Evolutionary conservation across 2,113 vertebrate genomes (phyloP), one percentile per base, ranked within the genome.

Genomic region (Miniopterus natalensis): DNA sequence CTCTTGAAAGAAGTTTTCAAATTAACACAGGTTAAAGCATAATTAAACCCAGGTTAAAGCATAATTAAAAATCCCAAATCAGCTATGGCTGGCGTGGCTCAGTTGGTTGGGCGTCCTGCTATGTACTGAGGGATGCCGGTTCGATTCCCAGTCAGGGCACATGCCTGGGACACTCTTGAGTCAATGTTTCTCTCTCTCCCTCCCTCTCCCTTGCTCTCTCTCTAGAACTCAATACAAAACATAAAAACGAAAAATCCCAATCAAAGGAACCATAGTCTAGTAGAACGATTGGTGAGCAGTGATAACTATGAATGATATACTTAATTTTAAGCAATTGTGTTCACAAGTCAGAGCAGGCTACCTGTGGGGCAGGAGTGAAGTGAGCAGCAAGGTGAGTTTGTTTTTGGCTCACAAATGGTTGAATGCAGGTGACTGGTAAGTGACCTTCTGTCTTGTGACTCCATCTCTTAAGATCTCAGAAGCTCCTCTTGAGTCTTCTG

Each of bases 11-110:
- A 84, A 68, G 0, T 74, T 86, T 81, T 63, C 20, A 15, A 36
- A 61, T 77, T 21, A 49, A 47, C 3, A 15, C 8, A 87, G 8
- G 17, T 88, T 79, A 79, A 88, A 73, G 25, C 51, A 68, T 27
- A 70, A 92, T 61, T 94, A 40, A 80, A 61, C 36, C 36, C 8
- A 87, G 8, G 17, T 88, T 79, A 79, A 88, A 73, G 25, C 51
- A 68, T 27, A 70, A 92, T 61, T 94, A 40, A 80, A 61, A 85
- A 55, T 70, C 8, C 15, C 3, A 83, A 75, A 77, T 71, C 40
- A 70, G 14, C 63, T 14, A 29, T 66, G 31, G 63, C 63, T 31
- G 29, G 63, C n/a, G 15, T 31, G 63, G 63, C 6, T 66, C 13
- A n/a, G 31, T 66, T 66, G 63, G 13, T 66, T 66, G 14, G 31